Evolutionary conservation across 1,140 invertebrate genomes (phyloP), one percentile per base, ranked within the genome.

Genomic region (Brachionus paranguensis): DNA sequence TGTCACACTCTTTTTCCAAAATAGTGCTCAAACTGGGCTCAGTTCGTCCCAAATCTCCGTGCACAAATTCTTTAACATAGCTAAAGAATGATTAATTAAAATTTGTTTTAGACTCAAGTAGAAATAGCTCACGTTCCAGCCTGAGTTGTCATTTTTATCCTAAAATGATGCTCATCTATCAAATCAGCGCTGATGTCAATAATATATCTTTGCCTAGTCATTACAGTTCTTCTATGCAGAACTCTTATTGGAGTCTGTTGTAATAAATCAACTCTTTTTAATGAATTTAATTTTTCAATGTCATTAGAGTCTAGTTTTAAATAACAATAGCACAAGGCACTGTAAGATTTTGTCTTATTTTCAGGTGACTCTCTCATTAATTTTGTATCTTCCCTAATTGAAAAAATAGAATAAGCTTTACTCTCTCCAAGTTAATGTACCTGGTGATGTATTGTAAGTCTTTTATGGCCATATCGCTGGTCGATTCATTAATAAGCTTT

Each of bases 61-160:
- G 95, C 17, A 96, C 93, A 91, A 98, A 96, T 90, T 99, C 96
- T 90, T 99, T 99, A 0, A 99, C 92, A 88, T 98, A 98, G 1
- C 88, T 90, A 37, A 14, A 47, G 60, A 43, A 72, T 37, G 60
- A 70, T 83, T 47, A 85, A 47, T 45, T 76, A 27, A 10, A 64
- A 41, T 37, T 37, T 12, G n/a, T 78, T 47, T 60, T 78, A n/a
- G n/a, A 20, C 14, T 8, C 14, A 50, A 55, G 33, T 29, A 81
- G 45, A 68, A 83, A 78, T 87, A 89, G 86, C 88, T 89, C 89
- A 91, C 87, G 95, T 97, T 53, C 96, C 96, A 53, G 96, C 96
- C 89, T 97, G 94, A 12, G 95, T 96, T 72, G 91, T 92, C 1
- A 97, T 84, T 85, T 92, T 90, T 3, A 97, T 86, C 78, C 92